phyloP scores from a whole-genome alignment of 2,797 vertebrate genomes.

The Micrastur ruficollis region DNA sequence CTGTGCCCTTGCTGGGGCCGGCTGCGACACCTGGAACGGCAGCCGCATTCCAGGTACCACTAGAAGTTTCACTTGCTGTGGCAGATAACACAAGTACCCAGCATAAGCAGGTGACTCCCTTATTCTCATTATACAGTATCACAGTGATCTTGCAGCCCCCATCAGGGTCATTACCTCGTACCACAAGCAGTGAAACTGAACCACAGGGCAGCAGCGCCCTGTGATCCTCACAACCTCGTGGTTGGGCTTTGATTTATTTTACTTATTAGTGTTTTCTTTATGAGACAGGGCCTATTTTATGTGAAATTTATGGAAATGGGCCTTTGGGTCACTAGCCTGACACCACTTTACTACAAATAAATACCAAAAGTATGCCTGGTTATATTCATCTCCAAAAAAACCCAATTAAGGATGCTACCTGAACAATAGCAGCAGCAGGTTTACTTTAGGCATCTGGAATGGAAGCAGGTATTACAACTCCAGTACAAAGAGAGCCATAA shows the following conservation, averaged over 20 bases:
- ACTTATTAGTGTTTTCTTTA: not conserved
- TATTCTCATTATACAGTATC: not conserved
- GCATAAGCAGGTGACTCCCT: not conserved
- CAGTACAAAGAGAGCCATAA: not conserved
- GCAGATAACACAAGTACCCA: not conserved
- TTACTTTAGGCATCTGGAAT: not conserved
- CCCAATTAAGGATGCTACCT: not conserved
- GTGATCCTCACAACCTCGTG: not conserved
- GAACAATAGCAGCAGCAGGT: not conserved
- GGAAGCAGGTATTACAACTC: not conserved
- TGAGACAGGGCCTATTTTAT: not conserved
- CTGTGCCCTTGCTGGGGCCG: not conserved
- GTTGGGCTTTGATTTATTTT: not conserved
- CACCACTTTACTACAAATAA: not conserved
- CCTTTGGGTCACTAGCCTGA: not conserved
- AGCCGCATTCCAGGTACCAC: not conserved
- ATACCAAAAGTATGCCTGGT: not conserved
- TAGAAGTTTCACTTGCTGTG: rapidly evolving
- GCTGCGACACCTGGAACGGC: not conserved
- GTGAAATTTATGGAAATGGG: rapidly evolving
- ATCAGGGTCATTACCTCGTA: not conserved
- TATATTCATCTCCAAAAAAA: not conserved
- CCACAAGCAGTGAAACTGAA: not conserved
- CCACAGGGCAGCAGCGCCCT: not conserved
- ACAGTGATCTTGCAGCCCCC: not conserved